Percentiles rank a stretch among this genome's conserved stretches.
These are phyloP conservation scores for Zosterops pallidus DNA, from an alignment of 2,113 vertebrate genomes.

Conservation along the genomic window DNA sequence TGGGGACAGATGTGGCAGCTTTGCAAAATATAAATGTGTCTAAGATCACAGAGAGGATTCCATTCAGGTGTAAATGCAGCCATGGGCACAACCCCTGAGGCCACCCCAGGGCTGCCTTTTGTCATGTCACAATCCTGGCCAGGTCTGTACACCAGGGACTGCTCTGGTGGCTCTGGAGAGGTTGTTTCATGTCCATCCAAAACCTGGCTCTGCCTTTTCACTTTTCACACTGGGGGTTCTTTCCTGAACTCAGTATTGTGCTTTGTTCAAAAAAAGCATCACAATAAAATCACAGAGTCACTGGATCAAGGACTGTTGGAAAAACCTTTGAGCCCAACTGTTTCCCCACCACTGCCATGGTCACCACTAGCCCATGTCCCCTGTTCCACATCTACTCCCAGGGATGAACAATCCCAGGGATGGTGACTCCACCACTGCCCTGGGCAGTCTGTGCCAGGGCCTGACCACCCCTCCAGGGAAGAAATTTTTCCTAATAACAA, in stretches of 20 bases:
- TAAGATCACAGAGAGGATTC: neutral
- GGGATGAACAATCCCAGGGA: neutral
- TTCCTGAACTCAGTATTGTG: accelerated
- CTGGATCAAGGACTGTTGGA: neutral
- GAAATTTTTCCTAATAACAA: neutral
- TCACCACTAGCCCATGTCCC: neutral
- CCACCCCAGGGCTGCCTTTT: neutral
- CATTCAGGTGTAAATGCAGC: neutral
- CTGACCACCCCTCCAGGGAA: neutral
- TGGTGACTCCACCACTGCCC: neutral
- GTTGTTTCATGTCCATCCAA: neutral
- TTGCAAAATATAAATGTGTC: neutral
- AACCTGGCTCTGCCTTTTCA: neutral
- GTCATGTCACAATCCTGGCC: neutral
- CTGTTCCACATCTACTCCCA: neutral
- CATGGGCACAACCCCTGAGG: neutral
- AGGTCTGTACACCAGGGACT: accelerated
- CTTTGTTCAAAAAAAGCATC: neutral
- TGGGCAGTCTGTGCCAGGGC: neutral
- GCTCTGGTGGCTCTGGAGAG: no score
- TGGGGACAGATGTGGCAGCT: neutral
- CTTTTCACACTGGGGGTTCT: neutral
- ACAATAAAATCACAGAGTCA: neutral
- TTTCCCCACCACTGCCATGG: neutral
- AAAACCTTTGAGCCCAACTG: neutral